Conservation (phyloP, 2,797 vertebrate species). For the Cynodonichthys magdalenae region DNA sequence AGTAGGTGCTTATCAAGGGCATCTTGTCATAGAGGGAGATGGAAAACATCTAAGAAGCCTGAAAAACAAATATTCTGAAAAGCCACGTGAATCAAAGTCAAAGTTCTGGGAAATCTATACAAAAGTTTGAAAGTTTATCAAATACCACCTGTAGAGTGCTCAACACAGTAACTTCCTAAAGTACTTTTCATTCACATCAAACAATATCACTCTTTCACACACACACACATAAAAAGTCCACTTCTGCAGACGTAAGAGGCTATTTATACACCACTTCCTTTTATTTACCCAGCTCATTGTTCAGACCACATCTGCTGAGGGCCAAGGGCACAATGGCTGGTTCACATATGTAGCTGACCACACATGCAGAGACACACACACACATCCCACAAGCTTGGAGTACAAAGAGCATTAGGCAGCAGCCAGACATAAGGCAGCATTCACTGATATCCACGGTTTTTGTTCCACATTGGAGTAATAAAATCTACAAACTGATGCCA, state of each 20-base stretch:
- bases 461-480: conserved; percentile 48
- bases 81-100: conserved; percentile 1
- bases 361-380: conserved; percentile 42
- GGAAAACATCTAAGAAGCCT: neutral
- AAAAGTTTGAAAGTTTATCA: conserved; percentile 27
- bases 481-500: conserved; percentile 59
- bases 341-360: conserved; percentile 70
- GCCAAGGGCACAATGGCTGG: conserved; percentile 81
- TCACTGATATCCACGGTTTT: conserved; percentile 57
- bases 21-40: neutral
- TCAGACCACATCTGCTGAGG: conserved; percentile 84
- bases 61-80: neutral
- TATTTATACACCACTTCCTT: conserved; percentile 86
- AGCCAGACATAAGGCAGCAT: conserved; percentile 49
- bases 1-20: conserved; percentile 2
- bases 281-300: conserved; percentile 85
- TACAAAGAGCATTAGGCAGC: conserved; percentile 25
- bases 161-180: conserved; percentile 59
- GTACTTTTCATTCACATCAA: conserved; percentile 64
- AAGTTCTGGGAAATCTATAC: conserved; percentile 4
- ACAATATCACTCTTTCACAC: conserved; percentile 45
- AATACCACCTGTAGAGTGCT: conserved; percentile 45
- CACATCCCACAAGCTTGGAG: conserved; percentile 17
- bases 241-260: conserved; percentile 64
- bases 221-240: conserved; percentile 50